Percentiles rank a stretch among this genome's conserved stretches.
These are phyloP conservation scores for Peromyscus attwateri DNA, from an alignment of 2,797 vertebrate species.

Conservation along the genomic window DNA sequence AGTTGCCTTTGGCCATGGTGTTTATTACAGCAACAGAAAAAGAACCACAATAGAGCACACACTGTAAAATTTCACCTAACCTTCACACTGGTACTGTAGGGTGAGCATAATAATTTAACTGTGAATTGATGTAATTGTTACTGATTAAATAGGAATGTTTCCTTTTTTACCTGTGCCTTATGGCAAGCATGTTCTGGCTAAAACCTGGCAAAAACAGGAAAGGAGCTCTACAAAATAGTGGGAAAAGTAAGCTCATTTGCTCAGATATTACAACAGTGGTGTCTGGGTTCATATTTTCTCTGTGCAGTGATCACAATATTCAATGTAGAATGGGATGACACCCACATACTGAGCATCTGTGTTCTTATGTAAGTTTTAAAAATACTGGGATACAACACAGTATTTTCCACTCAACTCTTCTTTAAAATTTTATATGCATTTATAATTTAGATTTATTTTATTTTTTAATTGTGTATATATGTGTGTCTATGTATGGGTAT, in stretches of 20 bases:
- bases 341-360: background rate
- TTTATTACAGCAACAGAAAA: background rate
- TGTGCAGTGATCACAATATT: background rate
- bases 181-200: background rate
- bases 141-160: background rate
- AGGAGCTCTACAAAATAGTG: background rate
- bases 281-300: background rate
- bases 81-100: background rate
- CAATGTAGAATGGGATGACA: background rate
- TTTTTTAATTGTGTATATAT: background rate
- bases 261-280: background rate
- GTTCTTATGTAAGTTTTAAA: background rate
- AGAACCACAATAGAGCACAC: background rate
- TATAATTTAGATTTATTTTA: background rate
- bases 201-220: background rate
- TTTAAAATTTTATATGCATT: background rate
- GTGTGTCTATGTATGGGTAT: background rate
- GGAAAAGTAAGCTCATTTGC: background rate
- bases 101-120: background rate
- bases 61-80: background rate
- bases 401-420: conserved; percentile 23
- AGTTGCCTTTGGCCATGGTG: background rate
- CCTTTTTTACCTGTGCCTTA: background rate
- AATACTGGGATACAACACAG: background rate
- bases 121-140: background rate